Percentiles rank a stretch among this genome's conserved stretches.
Evolutionary conservation across 2,888 invertebrate species (phyloP).

Genomic region (Cosmia trapezina): DNA sequence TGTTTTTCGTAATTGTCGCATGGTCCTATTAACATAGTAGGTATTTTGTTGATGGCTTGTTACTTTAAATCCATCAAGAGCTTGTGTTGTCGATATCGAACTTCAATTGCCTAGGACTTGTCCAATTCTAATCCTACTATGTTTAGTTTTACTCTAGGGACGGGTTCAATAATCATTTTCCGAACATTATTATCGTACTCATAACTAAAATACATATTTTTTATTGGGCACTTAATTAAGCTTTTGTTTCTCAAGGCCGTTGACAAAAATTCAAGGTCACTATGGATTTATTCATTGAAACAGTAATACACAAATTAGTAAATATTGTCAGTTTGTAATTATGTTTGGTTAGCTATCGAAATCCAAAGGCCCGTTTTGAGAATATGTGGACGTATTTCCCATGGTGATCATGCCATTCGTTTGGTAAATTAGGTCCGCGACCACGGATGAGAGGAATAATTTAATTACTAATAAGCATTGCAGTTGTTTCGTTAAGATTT

Average conservation of each 20-base stretch:
- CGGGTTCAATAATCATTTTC: neutral
- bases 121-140: neutral
- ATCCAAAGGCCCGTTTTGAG: neutral
- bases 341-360: conserved; percentile 11
- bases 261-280: conserved; percentile 2
- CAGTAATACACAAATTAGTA: neutral
- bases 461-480: neutral
- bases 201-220: conserved; percentile 1
- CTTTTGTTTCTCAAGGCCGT: conserved; percentile 16
- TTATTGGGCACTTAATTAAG: conserved; percentile 22
- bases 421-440: conserved; percentile 10
- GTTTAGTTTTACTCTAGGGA: neutral
- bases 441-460: neutral
- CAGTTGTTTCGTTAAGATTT: neutral
- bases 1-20: conserved; percentile 5
- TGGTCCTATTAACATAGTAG: neutral
- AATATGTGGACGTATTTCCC: conserved; percentile 27
- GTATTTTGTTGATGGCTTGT: conserved; percentile 14
- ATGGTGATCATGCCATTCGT: neutral
- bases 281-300: neutral
- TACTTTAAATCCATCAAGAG: conserved; percentile 2
- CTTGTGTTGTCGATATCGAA: neutral
- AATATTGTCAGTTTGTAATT: conserved; percentile 13
- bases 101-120: neutral
- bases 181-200: neutral